phyloP scores from a whole-genome alignment of 1,140 invertebrate genomes.

The Trichonephila clavipes region DNA sequence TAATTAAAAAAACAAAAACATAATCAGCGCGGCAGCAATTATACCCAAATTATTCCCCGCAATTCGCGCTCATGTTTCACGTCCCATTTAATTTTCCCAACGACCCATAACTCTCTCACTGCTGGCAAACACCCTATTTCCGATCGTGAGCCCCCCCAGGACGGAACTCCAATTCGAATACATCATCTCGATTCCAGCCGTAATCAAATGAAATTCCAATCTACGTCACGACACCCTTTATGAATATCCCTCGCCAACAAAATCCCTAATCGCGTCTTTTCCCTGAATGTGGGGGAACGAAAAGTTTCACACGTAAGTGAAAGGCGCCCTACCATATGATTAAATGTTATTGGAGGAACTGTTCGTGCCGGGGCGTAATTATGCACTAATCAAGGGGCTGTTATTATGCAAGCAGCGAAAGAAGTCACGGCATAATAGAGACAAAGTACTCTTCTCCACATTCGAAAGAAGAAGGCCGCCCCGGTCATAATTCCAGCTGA shows the following conservation, averaged over 20 bases:
- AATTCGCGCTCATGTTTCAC: no score
- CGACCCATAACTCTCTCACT: no score
- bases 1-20: no score
- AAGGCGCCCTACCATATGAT: neutral
- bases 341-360: constrained; percentile 1
- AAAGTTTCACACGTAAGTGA: constrained; percentile 14
- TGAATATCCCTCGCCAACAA: neutral
- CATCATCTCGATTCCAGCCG: neutral
- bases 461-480: neutral
- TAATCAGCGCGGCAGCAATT: no score
- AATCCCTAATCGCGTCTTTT: neutral
- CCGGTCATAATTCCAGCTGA: neutral
- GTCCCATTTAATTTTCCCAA: no score
- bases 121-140: neutral
- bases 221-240: neutral
- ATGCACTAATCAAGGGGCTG: constrained; percentile 9
- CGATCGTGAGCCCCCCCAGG: neutral
- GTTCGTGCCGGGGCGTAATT: constrained; percentile 6
- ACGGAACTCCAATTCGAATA: neutral
- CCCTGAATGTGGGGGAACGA: neutral
- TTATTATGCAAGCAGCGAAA: constrained; percentile 14
- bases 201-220: constrained; percentile 11
- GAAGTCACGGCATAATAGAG: constrained; percentile 30
- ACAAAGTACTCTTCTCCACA: neutral
- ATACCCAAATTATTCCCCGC: no score